Conservation (phyloP, 2,113 vertebrate species). For the Thermophis baileyi region DNA sequence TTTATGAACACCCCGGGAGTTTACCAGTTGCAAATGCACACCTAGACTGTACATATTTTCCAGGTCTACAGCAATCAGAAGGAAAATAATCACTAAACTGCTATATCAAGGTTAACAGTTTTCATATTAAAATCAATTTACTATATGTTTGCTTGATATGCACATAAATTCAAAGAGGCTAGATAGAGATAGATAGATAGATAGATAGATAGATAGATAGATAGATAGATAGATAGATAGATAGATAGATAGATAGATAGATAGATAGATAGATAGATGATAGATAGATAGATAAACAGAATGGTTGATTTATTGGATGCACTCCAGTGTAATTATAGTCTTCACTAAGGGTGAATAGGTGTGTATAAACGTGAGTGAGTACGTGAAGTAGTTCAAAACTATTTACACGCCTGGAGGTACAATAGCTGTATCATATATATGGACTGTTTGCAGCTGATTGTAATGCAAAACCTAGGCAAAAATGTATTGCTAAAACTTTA, state of each 20-base stretch:
- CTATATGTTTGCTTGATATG: slow-evolving; percentile 81
- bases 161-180: slow-evolving; percentile 89
- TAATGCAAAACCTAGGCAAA: slow-evolving; percentile 67
- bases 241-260: no score
- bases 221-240: no score
- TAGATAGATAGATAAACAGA: slow-evolving; percentile 72
- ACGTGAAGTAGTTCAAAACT: slow-evolving; percentile 81
- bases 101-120: slow-evolving; percentile 57
- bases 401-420: slow-evolving; percentile 79
- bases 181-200: slow-evolving; percentile 68
- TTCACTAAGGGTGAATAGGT: slow-evolving; percentile 90
- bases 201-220: no score
- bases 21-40: slow-evolving; percentile 29
- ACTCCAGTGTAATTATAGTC: slow-evolving; percentile 95
- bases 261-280: no score
- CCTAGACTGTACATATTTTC: slow-evolving; percentile 37
- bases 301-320: slow-evolving; percentile 75
- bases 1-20: slow-evolving; percentile 32
- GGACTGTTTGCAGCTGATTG: slow-evolving; percentile 55
- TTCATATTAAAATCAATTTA: slow-evolving; percentile 70
- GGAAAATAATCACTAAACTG: slow-evolving; percentile 59
- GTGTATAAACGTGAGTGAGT: slow-evolving; percentile 65
- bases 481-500: slow-evolving; percentile 55
- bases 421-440: slow-evolving; percentile 66
- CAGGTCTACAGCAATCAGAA: slow-evolving; percentile 27